Evolutionary conservation across 2,888 invertebrate genomes (phyloP).

Genomic region (Melinopterus prodromus): DNA sequence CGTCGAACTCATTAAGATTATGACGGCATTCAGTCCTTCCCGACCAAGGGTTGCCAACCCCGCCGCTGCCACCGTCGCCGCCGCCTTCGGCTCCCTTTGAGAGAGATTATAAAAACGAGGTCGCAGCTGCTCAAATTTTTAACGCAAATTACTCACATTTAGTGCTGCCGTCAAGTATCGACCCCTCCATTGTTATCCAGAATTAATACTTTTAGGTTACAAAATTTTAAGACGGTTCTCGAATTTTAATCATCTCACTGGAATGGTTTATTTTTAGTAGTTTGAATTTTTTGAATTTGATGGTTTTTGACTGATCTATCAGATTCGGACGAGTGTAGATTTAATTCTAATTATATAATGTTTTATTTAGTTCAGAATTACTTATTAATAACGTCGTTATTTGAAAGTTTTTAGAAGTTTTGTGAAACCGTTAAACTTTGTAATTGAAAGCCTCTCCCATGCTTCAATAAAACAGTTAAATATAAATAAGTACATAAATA

Average conservation of each 20-base stretch:
- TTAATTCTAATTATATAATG: too few relatives aligned
- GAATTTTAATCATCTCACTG: not conserved
- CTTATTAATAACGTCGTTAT: too few relatives aligned
- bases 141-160: not conserved
- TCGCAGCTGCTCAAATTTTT: constrained; percentile 4
- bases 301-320: too few relatives aligned
- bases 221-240: not conserved
- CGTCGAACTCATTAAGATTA: constrained; percentile 41
- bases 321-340: too few relatives aligned
- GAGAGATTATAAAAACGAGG: not conserved
- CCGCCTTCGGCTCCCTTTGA: not conserved
- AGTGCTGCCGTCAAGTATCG: not conserved
- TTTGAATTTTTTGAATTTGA: not conserved
- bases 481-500: too few relatives aligned
- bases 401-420: too few relatives aligned
- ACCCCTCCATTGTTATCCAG: not conserved
- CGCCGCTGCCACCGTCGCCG: not conserved
- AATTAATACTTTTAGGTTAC: not conserved
- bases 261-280: not conserved
- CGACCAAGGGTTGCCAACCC: constrained; percentile 6
- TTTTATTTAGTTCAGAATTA: too few relatives aligned
- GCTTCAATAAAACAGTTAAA: too few relatives aligned
- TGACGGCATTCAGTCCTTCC: constrained; percentile 34
- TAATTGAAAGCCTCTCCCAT: too few relatives aligned
- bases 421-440: too few relatives aligned